Conservation (phyloP, 2,797 vertebrate species). For the Atherinosoma microstoma region DNA sequence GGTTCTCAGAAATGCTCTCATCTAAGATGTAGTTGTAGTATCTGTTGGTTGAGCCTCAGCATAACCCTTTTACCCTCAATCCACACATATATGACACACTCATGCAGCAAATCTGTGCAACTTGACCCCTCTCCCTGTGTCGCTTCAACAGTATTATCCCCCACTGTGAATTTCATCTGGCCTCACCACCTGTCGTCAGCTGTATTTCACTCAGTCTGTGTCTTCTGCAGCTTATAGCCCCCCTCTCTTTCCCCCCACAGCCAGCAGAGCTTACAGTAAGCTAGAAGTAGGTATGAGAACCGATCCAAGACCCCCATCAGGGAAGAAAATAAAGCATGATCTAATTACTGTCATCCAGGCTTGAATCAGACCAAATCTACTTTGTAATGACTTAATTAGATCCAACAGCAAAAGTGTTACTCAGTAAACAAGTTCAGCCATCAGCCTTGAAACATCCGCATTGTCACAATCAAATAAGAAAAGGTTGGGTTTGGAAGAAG, state of each 20-base stretch:
- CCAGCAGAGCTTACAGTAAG: slow-evolving; percentile 41
- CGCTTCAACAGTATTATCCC: slow-evolving; percentile 76
- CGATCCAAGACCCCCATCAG: slow-evolving; percentile 24
- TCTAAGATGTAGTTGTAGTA: slow-evolving; percentile 56
- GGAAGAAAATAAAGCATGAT: slow-evolving; percentile 57
- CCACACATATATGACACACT: slow-evolving; percentile 29
- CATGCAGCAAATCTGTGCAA: slow-evolving; percentile 59
- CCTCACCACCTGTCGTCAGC: slow-evolving; percentile 78
- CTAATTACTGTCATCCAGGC: slow-evolving; percentile 47
- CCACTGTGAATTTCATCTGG: slow-evolving; percentile 69
- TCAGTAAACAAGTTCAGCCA: slow-evolving; percentile 48
- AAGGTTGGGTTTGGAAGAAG: background rate
- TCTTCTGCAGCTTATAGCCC: slow-evolving; percentile 39
- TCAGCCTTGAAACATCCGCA: background rate
- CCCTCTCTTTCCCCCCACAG: slow-evolving; percentile 53
- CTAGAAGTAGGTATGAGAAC: slow-evolving; percentile 41
- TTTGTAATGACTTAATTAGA: slow-evolving; percentile 45
- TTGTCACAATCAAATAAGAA: background rate
- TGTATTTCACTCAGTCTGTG: slow-evolving; percentile 62
- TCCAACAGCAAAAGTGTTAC: slow-evolving; percentile 45
- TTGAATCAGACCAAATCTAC: slow-evolving; percentile 54
- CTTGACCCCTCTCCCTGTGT: slow-evolving; percentile 53
- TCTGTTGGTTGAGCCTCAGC: slow-evolving; percentile 59
- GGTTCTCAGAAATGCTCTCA: slow-evolving; percentile 59
- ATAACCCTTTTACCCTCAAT: slow-evolving; percentile 42